A percentile compares a stretch with the other conserved stretches of the same genome.
These are phyloP conservation scores for Chaetodon trifasciatus DNA, from an alignment of 2,797 vertebrate species.

Conservation along the genomic window DNA sequence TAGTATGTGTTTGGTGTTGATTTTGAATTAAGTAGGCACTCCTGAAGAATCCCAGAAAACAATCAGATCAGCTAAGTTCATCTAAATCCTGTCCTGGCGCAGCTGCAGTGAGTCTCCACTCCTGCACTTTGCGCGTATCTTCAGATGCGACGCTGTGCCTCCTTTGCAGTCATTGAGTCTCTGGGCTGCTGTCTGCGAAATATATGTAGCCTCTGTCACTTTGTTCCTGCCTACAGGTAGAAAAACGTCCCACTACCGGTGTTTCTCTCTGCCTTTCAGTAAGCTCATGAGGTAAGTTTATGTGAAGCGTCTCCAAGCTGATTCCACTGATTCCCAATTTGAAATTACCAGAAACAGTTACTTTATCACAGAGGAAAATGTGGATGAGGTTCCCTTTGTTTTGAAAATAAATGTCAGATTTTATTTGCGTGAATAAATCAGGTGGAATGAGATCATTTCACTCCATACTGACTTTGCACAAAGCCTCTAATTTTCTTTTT, in stretches of 20 bases:
- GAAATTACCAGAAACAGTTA: constrained; percentile 1
- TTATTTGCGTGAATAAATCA: constrained; percentile 25
- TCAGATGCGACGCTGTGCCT: constrained; percentile 20
- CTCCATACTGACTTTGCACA: constrained; percentile 30
- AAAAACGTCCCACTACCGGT: background rate
- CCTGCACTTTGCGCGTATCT: constrained; percentile 63
- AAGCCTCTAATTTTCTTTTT: constrained; percentile 47
- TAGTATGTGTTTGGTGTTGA: constrained; percentile 14
- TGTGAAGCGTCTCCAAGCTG: background rate
- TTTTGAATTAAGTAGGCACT: background rate
- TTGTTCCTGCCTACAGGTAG: constrained; percentile 5
- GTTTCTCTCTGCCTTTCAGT: background rate
- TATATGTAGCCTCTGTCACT: constrained; percentile 31
- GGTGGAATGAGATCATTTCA: constrained; percentile 4
- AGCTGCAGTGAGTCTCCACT: constrained; percentile 25
- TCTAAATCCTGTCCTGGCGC: constrained; percentile 15
- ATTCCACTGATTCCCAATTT: background rate
- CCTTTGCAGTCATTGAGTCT: constrained; percentile 32
- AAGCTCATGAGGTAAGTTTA: background rate
- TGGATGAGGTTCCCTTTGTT: background rate
- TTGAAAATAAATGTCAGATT: background rate
- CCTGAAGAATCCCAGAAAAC: constrained; percentile 18
- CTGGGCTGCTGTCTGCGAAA: constrained; percentile 5
- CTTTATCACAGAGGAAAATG: constrained; percentile 20
- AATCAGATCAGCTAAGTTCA: constrained; percentile 13